Evolutionary conservation across 2,888 invertebrate genomes (phyloP).

Genomic region (Anorthoa munda): DNA sequence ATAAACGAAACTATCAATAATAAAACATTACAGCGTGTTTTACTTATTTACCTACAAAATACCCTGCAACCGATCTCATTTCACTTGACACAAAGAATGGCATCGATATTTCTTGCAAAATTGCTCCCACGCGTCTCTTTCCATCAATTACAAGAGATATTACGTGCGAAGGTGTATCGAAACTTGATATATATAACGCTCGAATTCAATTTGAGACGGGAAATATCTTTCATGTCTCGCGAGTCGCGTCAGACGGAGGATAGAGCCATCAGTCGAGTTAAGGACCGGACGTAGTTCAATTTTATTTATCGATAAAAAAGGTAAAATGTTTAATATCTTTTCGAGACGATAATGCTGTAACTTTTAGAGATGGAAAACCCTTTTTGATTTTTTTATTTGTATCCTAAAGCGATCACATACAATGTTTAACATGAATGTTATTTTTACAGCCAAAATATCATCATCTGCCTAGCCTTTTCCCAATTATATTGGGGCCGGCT

Average conservation of each 20-base stretch:
- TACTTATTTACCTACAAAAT: background rate
- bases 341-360: background rate
- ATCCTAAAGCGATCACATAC: background rate
- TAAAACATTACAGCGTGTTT: too few relatives aligned
- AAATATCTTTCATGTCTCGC: conserved; percentile 50
- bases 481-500: too few relatives aligned
- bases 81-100: conserved; percentile 22
- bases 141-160: conserved; percentile 50
- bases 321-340: background rate
- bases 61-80: conserved; percentile 7
- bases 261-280: conserved; percentile 34
- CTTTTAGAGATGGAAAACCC: background rate
- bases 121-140: conserved; percentile 13
- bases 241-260: conserved; percentile 28
- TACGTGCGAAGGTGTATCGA: conserved; percentile 43
- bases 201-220: conserved; percentile 63
- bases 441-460: background rate
- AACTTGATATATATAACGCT: conserved; percentile 50
- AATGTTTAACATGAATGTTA: background rate
- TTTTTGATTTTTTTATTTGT: background rate
- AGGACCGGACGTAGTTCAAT: conserved; percentile 31
- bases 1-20: too few relatives aligned
- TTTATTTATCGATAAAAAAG: conserved; percentile 34
- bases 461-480: too few relatives aligned
- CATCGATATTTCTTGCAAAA: conserved; percentile 32